Evolutionary conservation across 1,140 invertebrate genomes (phyloP).

Genomic region (Aethina tumida): DNA sequence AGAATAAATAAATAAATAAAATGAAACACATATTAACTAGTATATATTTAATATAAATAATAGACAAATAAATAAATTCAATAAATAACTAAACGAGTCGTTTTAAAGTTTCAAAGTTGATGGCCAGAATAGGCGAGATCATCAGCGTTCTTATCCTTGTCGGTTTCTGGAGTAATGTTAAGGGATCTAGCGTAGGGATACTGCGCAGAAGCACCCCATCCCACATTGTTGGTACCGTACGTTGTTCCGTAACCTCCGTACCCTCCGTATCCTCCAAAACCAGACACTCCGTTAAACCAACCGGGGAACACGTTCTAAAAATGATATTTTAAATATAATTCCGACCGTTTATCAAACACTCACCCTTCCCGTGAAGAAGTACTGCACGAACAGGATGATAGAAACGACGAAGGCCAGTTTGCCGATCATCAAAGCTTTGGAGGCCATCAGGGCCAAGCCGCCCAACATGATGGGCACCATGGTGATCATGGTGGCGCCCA

Average conservation of each 20-base stretch:
- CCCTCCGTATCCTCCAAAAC: background rate
- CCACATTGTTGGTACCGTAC: slow-evolving; percentile 17
- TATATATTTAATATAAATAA: slow-evolving; percentile 7
- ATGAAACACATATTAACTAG: no score
- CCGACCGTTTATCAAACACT: background rate
- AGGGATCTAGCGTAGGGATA: slow-evolving; percentile 25
- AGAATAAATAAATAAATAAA: no score
- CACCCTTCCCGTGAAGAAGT: slow-evolving; percentile 42
- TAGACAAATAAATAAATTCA: slow-evolving; percentile 11
- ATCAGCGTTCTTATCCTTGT: slow-evolving; percentile 10
- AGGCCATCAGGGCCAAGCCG: slow-evolving; percentile 56
- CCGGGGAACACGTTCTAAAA: background rate
- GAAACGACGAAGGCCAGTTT: slow-evolving; percentile 65
- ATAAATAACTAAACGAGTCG: slow-evolving; percentile 1
- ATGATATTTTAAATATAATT: background rate
- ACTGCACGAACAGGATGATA: slow-evolving; percentile 55
- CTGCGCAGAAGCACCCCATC: slow-evolving; percentile 18
- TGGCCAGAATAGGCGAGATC: slow-evolving; percentile 14
- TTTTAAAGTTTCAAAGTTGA: no score
- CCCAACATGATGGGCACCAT: slow-evolving; percentile 57
- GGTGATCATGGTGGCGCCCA: slow-evolving; percentile 51
- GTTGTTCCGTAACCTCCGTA: slow-evolving; percentile 7
- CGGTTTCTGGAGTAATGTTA: slow-evolving; percentile 4
- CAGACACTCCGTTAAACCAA: background rate
- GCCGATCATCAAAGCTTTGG: slow-evolving; percentile 62